Conservation (phyloP, 1,140 invertebrate species). For the Steinernema khuongi region DNA sequence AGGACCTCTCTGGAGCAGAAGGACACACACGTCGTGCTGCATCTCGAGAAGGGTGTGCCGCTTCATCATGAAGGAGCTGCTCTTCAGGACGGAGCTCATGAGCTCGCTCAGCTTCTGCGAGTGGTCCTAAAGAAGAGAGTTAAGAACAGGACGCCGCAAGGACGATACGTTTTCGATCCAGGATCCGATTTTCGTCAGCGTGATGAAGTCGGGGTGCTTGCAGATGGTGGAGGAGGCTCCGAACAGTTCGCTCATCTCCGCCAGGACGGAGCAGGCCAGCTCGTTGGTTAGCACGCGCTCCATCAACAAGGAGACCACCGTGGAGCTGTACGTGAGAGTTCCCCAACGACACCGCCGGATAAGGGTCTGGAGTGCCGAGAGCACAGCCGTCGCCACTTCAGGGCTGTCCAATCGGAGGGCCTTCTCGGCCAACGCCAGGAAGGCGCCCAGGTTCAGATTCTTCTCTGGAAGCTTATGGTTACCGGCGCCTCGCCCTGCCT, state of each 20-base stretch:
- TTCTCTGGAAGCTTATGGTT: conserved; percentile 1
- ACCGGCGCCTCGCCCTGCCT: no score
- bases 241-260: not conserved
- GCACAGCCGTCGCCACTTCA: not conserved
- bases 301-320: not conserved
- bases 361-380: not conserved
- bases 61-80: not conserved
- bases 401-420: not conserved
- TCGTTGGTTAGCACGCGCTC: not conserved
- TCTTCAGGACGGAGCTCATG: not conserved
- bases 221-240: not conserved
- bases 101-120: not conserved
- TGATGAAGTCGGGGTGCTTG: not conserved
- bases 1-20: not conserved
- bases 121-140: not conserved
- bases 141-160: not conserved
- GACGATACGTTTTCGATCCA: not conserved
- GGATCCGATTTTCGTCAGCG: not conserved
- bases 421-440: not conserved
- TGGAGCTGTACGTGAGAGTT: not conserved
- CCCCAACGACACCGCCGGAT: not conserved
- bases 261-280: not conserved
- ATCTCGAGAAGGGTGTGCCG: not conserved
- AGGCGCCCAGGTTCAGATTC: not conserved
- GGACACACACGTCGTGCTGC: not conserved